A percentile compares a stretch with the other conserved stretches of the same genome.
phyloP scores from a whole-genome alignment of 2,797 vertebrate species.

The Arctocebus calabarensis region DNA sequence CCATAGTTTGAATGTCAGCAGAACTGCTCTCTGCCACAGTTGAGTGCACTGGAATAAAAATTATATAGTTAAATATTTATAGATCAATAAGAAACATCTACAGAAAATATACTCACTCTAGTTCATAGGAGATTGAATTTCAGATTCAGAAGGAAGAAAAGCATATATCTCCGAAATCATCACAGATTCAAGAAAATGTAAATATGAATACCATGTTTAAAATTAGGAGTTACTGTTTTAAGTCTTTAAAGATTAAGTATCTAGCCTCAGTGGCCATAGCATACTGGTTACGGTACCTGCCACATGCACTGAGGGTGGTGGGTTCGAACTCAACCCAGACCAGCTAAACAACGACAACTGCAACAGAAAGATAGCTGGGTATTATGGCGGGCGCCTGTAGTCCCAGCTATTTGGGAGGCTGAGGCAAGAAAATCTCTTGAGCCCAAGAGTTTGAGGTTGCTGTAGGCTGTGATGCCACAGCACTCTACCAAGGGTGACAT shows the following conservation, averaged over 20 bases:
- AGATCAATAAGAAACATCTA: constrained; percentile 46
- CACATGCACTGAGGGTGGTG: no score
- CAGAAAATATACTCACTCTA: constrained; percentile 29
- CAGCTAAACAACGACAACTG: no score
- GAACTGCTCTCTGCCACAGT: not conserved
- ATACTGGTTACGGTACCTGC: no score
- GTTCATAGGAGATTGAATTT: constrained; percentile 45
- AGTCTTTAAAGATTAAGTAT: not conserved
- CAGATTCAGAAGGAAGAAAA: constrained; percentile 34
- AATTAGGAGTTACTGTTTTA: not conserved
- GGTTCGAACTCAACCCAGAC: no score
- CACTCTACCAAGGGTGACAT: no score
- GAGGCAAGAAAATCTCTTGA: no score
- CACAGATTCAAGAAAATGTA: not conserved
- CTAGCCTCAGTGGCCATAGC: no score
- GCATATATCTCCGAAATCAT: not conserved
- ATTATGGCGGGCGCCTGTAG: no score
- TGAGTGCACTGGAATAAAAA: constrained; percentile 4
- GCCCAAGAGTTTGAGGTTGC: no score
- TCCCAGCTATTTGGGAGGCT: no score
- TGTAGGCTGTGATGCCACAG: no score
- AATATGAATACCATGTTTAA: constrained; percentile 8
- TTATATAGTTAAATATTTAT: constrained; percentile 52
- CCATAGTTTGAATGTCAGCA: constrained; percentile 6
- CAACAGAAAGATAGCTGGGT: no score